These are phyloP conservation scores for Thermophis baileyi DNA, from an alignment of 2,113 vertebrate genomes.

Conservation along the genomic window DNA sequence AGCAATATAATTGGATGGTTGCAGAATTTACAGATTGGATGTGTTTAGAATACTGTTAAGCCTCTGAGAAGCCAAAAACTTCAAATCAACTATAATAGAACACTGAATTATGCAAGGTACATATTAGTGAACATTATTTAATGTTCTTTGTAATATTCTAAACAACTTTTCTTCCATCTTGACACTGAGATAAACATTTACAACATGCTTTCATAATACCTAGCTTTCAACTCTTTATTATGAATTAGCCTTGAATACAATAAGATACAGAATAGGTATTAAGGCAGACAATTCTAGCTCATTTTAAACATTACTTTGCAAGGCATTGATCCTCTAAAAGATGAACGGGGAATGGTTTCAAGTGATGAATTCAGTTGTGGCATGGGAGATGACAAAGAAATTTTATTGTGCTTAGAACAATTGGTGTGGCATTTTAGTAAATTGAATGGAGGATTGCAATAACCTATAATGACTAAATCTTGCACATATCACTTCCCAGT, in stretches of 20 bases:
- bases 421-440: background rate
- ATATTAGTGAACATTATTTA: background rate
- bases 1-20: background rate
- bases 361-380: background rate
- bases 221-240: background rate
- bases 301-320: slow-evolving; percentile 12
- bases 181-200: background rate
- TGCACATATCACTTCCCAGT: background rate
- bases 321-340: background rate
- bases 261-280: background rate
- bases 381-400: background rate
- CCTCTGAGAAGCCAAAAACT: background rate
- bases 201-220: background rate
- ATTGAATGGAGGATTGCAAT: background rate
- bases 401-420: background rate
- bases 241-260: background rate
- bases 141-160: background rate
- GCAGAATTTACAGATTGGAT: background rate
- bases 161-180: background rate
- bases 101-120: background rate
- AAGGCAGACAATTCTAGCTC: background rate
- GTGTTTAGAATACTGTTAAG: background rate
- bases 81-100: background rate
- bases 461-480: background rate
- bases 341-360: background rate